Evolutionary conservation across 2,888 invertebrate genomes (phyloP), one percentile per base, ranked within the genome.

Genomic region (Plagodis pulveraria): DNA sequence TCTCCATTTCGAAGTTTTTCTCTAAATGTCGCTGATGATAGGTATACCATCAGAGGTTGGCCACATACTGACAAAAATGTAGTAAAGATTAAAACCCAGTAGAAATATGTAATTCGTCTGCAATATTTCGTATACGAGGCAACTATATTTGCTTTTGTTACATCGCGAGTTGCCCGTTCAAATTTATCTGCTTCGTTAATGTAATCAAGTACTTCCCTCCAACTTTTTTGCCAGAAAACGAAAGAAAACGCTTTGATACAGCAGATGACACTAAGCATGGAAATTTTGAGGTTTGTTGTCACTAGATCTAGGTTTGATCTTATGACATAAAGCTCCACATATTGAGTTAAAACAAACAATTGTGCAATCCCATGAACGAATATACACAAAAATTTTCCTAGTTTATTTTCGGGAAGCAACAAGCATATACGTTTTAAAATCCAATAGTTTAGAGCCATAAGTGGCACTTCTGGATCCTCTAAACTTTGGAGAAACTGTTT

Each of bases 361-460:
- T 80, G 67, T 1, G 77, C 84, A 32, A 79, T 70, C 44, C 78
- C 78, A 49, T 88, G 86, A 7, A 87, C 11, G 6, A 82, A 56
- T 2, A 89, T 74, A 36, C 75, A 81, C 0, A 69, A 56, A 8
- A 70, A 47, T 71, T 71, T 83, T 33, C 47, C 55, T 0, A 77
- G 41, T 43, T 58, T 69, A n/a, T 73, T 81, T 57, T 81, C 62
- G 6, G 88, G 86, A 59, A 90, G 69, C 22, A 91, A 60, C 36
- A 90, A 62, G 1, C 88, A 87, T 11, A 74, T 67, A 62, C 63
- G 77, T 47, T 73, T 77, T 36, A 89, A 58, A 10, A 86, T 75
- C 88, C 88, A 88, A 64, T 78, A 80, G 54, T 84, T 90, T n/a
- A 88, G 89, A 50, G 80, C 89, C 12, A 90, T 66, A 1, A 87